A percentile compares a stretch with the other conserved stretches of the same genome.
Conservation (phyloP, 2,113 vertebrate species). For the Indri indri region DNA sequence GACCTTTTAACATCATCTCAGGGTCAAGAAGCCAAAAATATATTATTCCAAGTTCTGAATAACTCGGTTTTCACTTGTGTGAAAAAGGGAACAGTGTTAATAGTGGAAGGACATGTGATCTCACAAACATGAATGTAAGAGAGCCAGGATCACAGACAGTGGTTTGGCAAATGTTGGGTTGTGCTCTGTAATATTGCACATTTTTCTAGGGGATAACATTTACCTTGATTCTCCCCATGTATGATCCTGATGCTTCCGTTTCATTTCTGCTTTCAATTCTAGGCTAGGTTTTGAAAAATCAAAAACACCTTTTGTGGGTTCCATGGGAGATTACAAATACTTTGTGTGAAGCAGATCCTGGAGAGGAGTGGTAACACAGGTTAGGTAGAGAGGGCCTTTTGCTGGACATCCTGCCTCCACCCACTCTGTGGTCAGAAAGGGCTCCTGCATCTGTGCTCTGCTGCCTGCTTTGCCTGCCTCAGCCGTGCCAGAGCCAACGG, state of each 20-base stretch:
- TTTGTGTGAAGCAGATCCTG: background rate
- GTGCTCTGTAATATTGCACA: background rate
- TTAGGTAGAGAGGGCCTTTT: background rate
- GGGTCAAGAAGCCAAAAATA: background rate
- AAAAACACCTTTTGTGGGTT: background rate
- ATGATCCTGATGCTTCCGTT: background rate
- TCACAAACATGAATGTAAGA: background rate
- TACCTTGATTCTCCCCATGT: background rate
- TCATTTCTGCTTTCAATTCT: background rate
- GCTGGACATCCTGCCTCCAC: background rate
- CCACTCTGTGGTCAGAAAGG: background rate
- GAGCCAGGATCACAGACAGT: background rate
- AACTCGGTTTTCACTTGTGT: background rate
- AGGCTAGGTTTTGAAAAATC: background rate
- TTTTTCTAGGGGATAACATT: background rate
- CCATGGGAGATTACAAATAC: background rate
- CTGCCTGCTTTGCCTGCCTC: background rate
- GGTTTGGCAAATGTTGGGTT: background rate
- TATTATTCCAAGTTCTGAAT: background rate
- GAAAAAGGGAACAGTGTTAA: background rate
- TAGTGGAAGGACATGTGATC: background rate
- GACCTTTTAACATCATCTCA: background rate
- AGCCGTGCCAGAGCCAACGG: accelerated
- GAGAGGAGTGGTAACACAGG: accelerated
- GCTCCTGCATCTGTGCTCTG: background rate